phyloP scores from a whole-genome alignment of 2,888 invertebrate genomes.

The Caenorhabditis wallacei region DNA sequence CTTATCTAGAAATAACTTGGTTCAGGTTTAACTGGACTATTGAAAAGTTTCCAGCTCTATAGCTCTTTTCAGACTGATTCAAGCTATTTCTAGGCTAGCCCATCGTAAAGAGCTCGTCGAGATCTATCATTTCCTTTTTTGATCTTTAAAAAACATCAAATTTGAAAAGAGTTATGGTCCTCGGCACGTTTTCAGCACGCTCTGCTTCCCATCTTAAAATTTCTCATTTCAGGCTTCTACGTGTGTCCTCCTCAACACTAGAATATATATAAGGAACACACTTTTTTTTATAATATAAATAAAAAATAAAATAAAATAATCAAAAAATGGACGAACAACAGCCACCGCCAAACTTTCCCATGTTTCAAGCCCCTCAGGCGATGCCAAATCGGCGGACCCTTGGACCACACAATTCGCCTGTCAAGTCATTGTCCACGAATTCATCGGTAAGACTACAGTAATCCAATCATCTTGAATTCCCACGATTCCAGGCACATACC shows the following conservation, averaged over 20 bases:
- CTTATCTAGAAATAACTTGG: too few relatives aligned
- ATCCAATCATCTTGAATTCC: too few relatives aligned
- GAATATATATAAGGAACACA: background rate
- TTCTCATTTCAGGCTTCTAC: background rate
- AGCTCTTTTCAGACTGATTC: too few relatives aligned
- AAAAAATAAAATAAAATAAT: background rate
- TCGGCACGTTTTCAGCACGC: too few relatives aligned
- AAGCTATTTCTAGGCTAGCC: too few relatives aligned
- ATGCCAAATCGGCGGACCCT: constrained; percentile 62
- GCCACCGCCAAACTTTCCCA: constrained; percentile 30
- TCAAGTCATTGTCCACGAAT: constrained; percentile 44
- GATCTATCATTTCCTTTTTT: too few relatives aligned
- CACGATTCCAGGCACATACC: constrained; percentile 80
- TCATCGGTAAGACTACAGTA: constrained; percentile 60
- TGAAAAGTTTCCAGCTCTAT: too few relatives aligned
- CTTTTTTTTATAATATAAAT: background rate
- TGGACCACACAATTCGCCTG: constrained; percentile 67
- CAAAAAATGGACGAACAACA: constrained; percentile 51
- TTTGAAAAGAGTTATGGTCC: too few relatives aligned
- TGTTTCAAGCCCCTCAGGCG: constrained; percentile 29
- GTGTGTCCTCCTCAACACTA: constrained; percentile 7
- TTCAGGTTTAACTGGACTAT: too few relatives aligned
- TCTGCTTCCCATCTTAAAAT: background rate
- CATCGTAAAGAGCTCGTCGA: too few relatives aligned
- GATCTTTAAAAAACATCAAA: too few relatives aligned